Evolutionary conservation across 2,113 vertebrate genomes (phyloP), one percentile per base, ranked within the genome.

Genomic region (Aspidoscelis tigris): DNA sequence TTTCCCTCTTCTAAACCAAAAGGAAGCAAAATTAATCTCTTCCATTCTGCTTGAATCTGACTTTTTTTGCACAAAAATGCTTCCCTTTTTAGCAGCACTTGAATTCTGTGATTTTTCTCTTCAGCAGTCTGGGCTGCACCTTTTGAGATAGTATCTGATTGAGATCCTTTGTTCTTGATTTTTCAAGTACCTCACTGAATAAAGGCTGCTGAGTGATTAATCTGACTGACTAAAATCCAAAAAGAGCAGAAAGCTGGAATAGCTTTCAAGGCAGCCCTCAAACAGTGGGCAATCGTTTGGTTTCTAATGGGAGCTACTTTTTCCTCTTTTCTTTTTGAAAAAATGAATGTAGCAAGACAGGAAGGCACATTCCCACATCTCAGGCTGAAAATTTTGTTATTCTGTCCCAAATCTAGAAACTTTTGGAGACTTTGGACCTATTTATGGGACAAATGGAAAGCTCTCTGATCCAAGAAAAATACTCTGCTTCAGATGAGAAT

Each of bases 21-120:
- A 76, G 61, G 20, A 22, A 43, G 20, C 41, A 73, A 78, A 53
- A 77, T 44, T 43, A 33, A 0, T 26, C 11, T 1, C 10, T 2
- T n/a, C 41, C 41, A 20, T 64, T 9, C 20, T 2, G 64, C 44
- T 80, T 82, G 39, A 65, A 81, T 4, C 21, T 78, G 61, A 2
- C 2, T 81, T 2, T 70, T 11, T 58, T 24, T 91, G 53, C 81
- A 43, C 78, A 79, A 74, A 80, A 89, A 91, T 75, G 26, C 18
- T 90, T 10, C 66, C 77, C 41, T 1, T 11, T 33, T 33, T 0
- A 8, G 43, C 79, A 82, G 44, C 21, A 21, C 64, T 89, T 47
- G 65, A 85, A 69, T 79, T 82, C 65, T 53, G 78, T 89, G 39
- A 68, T 83, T 89, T 61, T 91, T 84, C 70, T 7, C 66, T 41